These are phyloP conservation scores for Vulpes vulpes DNA, from an alignment of 2,113 vertebrate genomes.

Conservation along the genomic window DNA sequence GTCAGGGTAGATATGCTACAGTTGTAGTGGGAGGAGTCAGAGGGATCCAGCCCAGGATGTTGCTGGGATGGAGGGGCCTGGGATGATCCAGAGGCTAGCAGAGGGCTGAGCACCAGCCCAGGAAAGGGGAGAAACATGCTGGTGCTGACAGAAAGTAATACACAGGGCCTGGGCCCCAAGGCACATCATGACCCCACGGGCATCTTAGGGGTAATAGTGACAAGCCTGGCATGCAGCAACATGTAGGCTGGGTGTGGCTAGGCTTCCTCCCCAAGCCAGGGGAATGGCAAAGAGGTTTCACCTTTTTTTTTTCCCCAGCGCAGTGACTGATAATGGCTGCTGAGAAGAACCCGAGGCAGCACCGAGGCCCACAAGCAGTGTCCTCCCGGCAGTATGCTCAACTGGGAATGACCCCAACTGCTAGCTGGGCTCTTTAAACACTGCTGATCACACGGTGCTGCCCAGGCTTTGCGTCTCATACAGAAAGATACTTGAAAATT, in stretches of 20 bases:
- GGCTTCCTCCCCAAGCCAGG: background rate
- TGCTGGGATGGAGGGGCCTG: background rate
- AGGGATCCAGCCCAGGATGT: no score
- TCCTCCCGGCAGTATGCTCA: background rate
- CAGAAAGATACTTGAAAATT: background rate
- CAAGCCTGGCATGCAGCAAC: background rate
- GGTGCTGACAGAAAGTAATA: background rate
- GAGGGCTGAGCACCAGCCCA: background rate
- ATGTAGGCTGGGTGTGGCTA: background rate
- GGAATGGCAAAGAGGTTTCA: background rate
- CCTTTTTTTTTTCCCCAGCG: background rate
- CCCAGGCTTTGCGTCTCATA: background rate
- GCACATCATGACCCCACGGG: no score
- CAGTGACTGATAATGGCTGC: background rate
- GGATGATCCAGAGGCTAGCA: background rate
- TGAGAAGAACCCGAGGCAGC: background rate
- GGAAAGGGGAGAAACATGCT: background rate
- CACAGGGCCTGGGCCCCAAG: background rate
- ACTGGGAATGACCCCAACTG: background rate
- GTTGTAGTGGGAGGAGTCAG: background rate
- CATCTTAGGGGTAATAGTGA: background rate
- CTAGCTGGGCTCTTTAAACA: background rate
- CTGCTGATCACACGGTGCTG: background rate
- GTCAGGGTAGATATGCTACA: background rate
- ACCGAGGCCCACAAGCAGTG: rapidly evolving